phyloP scores from a whole-genome alignment of 2,797 vertebrate genomes.

The Alauda arvensis region DNA sequence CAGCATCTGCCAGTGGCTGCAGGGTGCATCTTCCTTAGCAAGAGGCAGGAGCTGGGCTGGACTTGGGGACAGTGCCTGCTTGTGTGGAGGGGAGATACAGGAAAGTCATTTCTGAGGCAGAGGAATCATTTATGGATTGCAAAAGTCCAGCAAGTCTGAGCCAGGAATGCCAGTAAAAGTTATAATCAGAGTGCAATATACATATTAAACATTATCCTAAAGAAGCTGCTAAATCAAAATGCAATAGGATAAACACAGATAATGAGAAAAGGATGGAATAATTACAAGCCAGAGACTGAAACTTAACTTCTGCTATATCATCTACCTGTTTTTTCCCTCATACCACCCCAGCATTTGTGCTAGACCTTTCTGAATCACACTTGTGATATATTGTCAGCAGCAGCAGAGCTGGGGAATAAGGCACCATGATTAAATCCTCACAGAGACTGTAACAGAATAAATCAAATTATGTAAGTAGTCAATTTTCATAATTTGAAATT shows the following conservation, averaged over 20 bases:
- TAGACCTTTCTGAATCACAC: neutral
- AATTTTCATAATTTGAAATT: constrained; percentile 1
- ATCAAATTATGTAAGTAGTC: neutral
- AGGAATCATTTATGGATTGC: neutral
- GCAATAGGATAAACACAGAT: neutral
- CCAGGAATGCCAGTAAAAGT: neutral
- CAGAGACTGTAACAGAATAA: neutral
- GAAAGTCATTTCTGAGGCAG: neutral
- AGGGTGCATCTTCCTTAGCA: neutral
- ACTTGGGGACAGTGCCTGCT: neutral
- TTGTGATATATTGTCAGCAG: neutral
- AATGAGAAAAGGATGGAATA: neutral
- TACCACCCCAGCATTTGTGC: neutral
- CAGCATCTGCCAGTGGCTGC: neutral
- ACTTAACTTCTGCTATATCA: neutral
- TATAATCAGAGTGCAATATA: neutral
- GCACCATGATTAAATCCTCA: neutral
- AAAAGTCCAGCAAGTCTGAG: neutral
- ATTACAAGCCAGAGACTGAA: neutral
- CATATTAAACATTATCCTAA: neutral
- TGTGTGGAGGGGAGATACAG: neutral
- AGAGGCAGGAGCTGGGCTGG: neutral
- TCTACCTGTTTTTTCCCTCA: neutral
- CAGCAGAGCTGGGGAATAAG: neutral
- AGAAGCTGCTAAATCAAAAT: neutral